Conservation (phyloP, 2,888 invertebrate species). For the Pachycephus smyrnensis region DNA sequence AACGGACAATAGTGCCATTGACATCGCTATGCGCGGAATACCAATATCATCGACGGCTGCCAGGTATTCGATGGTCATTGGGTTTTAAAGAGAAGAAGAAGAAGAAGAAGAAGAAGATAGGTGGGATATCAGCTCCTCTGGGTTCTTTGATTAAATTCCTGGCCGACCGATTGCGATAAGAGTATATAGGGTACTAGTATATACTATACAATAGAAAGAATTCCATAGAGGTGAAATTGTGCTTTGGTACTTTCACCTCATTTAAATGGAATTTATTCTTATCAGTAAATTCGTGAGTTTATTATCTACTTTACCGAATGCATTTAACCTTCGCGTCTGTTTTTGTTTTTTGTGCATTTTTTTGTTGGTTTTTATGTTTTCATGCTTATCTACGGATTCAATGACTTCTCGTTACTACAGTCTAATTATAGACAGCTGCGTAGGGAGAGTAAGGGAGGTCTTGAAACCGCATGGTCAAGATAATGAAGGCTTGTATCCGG, state of each 20-base stretch:
- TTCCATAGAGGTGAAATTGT: background rate
- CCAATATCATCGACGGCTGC: constrained; percentile 24
- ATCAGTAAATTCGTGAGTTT: background rate
- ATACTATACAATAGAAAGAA: background rate
- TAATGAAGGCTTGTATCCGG: constrained; percentile 4
- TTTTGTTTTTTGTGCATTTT: background rate
- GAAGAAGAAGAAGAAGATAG: background rate
- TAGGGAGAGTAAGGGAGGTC: background rate
- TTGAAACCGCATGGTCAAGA: constrained; percentile 3
- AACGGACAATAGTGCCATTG: constrained; percentile 13
- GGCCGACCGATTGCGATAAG: background rate
- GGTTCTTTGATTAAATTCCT: background rate
- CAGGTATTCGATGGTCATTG: constrained; percentile 29
- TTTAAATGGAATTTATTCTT: background rate
- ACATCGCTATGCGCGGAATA: constrained; percentile 24
- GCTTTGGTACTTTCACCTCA: background rate
- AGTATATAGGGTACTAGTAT: background rate
- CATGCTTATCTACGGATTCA: background rate
- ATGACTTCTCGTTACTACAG: background rate
- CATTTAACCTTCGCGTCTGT: background rate
- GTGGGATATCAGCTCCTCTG: background rate
- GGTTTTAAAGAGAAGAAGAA: constrained; percentile 19
- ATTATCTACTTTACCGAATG: background rate
- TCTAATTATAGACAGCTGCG: background rate
- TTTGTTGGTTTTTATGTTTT: background rate